Evolutionary conservation across 2,888 invertebrate genomes (phyloP), one percentile per base, ranked within the genome.

Genomic region (Cephus pygmeus): DNA sequence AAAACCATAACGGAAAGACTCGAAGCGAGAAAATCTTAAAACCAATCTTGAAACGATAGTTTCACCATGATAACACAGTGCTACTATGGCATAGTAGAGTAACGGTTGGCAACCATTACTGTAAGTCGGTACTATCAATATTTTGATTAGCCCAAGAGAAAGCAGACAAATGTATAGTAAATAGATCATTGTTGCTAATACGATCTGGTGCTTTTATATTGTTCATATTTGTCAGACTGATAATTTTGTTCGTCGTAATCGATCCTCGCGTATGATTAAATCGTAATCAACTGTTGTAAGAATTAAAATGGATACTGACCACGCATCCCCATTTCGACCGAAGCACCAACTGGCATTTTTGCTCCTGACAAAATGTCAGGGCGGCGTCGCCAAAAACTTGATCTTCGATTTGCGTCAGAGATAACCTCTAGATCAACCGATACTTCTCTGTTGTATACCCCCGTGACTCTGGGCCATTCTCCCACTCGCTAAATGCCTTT

Each of bases 361-460:
- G 40, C 40, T 56, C 40, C 40, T 56, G 40, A 15, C 40, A 71
- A 71, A 71, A 71, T 71, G 71, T 71, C 71, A 71, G 30, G 12
- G 71, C 31, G 33, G 71, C 71, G 71, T 31, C 71, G 71, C 71
- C 71, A 30, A 71, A 56, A 56, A 71, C 71, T 71, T 34, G 71
- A 71, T 71, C 34, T 34, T 34, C 71, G 31, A 33, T 71, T 71
- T 71, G 71, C 71, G 71, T 71, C 71, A 71, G 71, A 71, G 71
- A 33, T 71, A 71, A 71, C 71, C 71, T 71, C 71, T 71, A 31
- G 31, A 71, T 71, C 71, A 33, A 33, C 30, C 30, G 71, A 71
- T 71, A 71, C 71, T 31, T 15, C 40, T 56, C 40, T 23, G 71
- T 31, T 34, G 71, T 34, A 15, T 71, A 36, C 31, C 30, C 31